A percentile compares a stretch with the other conserved stretches of the same genome.
These are phyloP conservation scores for Agapetus fuscipes DNA, from an alignment of 2,888 invertebrate genomes.

Conservation along the genomic window DNA sequence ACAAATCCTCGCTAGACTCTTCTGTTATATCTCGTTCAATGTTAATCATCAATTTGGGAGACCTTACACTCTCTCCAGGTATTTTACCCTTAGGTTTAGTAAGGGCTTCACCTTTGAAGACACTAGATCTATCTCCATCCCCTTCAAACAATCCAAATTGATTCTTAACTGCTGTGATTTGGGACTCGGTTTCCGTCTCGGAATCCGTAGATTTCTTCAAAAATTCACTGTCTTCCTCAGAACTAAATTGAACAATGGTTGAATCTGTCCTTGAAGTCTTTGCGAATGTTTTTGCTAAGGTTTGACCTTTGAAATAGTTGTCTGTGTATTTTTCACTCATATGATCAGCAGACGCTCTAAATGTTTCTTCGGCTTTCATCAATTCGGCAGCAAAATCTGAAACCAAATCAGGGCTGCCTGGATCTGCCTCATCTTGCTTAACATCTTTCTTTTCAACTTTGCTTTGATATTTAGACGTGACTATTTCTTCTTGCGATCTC, in stretches of 20 bases:
- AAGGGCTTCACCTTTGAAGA: slow-evolving; percentile 1
- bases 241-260: slow-evolving; percentile 43
- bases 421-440: slow-evolving; percentile 9
- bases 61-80: slow-evolving; percentile 10
- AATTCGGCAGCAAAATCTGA: slow-evolving; percentile 19
- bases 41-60: slow-evolving; percentile 13
- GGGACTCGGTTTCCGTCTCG: slow-evolving; percentile 46
- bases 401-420: slow-evolving; percentile 18
- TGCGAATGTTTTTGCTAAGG: slow-evolving; percentile 28
- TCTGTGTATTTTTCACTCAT: slow-evolving; percentile 18
- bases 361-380: slow-evolving; percentile 21
- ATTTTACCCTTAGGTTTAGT: slow-evolving; percentile 9
- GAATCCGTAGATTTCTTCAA: slow-evolving; percentile 45
- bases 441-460: slow-evolving; percentile 9
- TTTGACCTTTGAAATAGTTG: slow-evolving; percentile 27
- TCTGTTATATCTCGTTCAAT: slow-evolving; percentile 10
- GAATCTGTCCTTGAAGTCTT: slow-evolving; percentile 43
- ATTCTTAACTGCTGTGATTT: slow-evolving; percentile 33
- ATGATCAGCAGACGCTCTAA: slow-evolving; percentile 18
- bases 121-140: slow-evolving; percentile 13
- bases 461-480: slow-evolving; percentile 2
- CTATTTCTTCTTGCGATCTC: slow-evolving; percentile 10
- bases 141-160: slow-evolving; percentile 16
- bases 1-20: slow-evolving; percentile 7
- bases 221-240: slow-evolving; percentile 45